Base-by-base conservation (phyloP, 2,113 vertebrate genomes). In the Odocoileus hemionus region DNA sequence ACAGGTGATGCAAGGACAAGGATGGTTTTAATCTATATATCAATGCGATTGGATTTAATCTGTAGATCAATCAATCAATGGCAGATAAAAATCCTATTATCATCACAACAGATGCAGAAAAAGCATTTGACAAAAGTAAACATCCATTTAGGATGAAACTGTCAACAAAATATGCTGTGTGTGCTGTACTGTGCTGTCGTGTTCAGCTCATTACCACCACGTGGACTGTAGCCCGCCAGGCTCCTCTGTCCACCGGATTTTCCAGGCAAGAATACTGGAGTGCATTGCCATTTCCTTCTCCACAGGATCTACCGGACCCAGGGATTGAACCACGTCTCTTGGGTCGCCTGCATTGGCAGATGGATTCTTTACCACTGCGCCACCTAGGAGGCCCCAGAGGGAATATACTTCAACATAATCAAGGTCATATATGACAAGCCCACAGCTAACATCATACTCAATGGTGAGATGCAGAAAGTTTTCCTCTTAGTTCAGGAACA, bases 151-250 rank as follows among this genome's bases (percentile, higher is more conserved):
- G 39, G 39, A 39, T 39, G 39, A 39, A 39, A 39, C 50, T 55
- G 6, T 55, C 33, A 25, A 15, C 50, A n/a, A 52, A 82, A 17
- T 36, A 17, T 70, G n/a, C 17, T 23, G 3, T 47, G 30, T 74
- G 70, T 14, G 21, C 15, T 14, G 70, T 43, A 11, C 11, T 74
- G 5, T 74, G 21, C 11, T 43, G 12, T 25, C 0, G 3, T 43
- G 36, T 76, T 26, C 12, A 14, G 6, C 23, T 76, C 70, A 26
- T 76, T 12, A 26, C 6, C 23, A 26, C 23, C 12, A 0, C 0
- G 3, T 43, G 39, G 39, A 25, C 39, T 76, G 23, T 39, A 43
- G 70, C 21, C 39, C 0, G 0, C 70, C 39, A 26, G 1, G 23
- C 39, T 43, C 23, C 70, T 26, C 70, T 43, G 39, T 76, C 36